phyloP scores from a whole-genome alignment of 2,888 invertebrate species.

The Aspidiotus destructor region DNA sequence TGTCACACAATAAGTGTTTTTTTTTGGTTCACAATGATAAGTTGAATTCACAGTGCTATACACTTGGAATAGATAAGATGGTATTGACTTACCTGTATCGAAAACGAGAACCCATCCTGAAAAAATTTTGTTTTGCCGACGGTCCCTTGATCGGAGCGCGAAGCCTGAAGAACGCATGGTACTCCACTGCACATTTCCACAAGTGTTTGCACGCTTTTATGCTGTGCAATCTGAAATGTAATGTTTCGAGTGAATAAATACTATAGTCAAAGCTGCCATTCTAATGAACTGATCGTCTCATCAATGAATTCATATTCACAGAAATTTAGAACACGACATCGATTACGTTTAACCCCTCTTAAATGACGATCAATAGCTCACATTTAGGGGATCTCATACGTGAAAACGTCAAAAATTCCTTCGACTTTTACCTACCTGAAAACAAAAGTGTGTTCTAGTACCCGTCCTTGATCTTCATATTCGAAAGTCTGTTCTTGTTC shows the following conservation, averaged over 20 bases:
- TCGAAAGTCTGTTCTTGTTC: constrained; percentile 99
- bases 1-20: neutral
- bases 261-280: constrained; percentile 45
- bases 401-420: neutral
- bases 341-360: too few relatives aligned
- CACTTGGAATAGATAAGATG: neutral
- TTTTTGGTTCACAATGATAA: neutral
- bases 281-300: too few relatives aligned
- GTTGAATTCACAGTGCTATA: constrained; percentile 1
- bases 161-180: constrained; percentile 96
- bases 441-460: constrained; percentile 94
- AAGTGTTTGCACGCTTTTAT: constrained; percentile 98
- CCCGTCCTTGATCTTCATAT: constrained; percentile 97
- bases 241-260: neutral
- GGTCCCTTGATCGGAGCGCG: constrained; percentile 80
- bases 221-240: constrained; percentile 61
- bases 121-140: constrained; percentile 86
- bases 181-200: constrained; percentile 99
- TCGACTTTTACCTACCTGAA: constrained; percentile 54
- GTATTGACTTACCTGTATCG: constrained; percentile 70
- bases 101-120: constrained; percentile 96
- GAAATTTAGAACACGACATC: too few relatives aligned
- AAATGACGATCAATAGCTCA: too few relatives aligned
- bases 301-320: too few relatives aligned
- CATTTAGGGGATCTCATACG: too few relatives aligned